A percentile compares a stretch with the other conserved stretches of the same genome.
phyloP scores from a whole-genome alignment of 1,140 invertebrate species.

The Leptinotarsa defecta region DNA sequence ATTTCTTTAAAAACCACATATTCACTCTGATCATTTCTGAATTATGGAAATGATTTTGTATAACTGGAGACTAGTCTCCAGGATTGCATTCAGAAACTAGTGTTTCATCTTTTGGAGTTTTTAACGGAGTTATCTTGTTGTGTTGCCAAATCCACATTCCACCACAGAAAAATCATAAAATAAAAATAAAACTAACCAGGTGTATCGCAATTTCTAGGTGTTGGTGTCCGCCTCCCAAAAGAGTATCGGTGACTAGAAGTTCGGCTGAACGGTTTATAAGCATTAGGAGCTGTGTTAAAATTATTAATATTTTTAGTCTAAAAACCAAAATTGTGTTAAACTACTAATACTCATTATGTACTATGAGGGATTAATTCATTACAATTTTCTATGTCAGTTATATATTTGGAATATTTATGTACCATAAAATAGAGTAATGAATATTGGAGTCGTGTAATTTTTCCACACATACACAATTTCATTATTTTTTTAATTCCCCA shows the following conservation, averaged over 20 bases:
- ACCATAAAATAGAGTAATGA: too few relatives aligned
- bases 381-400: too few relatives aligned
- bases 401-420: too few relatives aligned
- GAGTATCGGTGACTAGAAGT: conserved; percentile 65
- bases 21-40: too few relatives aligned
- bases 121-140: neutral
- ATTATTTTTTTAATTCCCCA: too few relatives aligned
- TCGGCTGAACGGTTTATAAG: conserved; percentile 56
- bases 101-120: neutral
- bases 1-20: too few relatives aligned
- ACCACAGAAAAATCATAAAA: conserved; percentile 19
- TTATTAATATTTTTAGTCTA: conserved; percentile 32
- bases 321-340: conserved; percentile 19
- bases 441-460: too few relatives aligned
- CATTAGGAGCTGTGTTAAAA: conserved; percentile 51
- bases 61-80: too few relatives aligned
- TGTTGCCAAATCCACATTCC: neutral
- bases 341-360: neutral
- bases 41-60: too few relatives aligned
- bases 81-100: too few relatives aligned
- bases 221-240: conserved; percentile 64
- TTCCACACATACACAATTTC: too few relatives aligned
- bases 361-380: neutral
- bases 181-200: conserved; percentile 58
- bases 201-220: conserved; percentile 62